Conservation (phyloP, 1,140 invertebrate genomes). For the Dreissena rostriformis region DNA sequence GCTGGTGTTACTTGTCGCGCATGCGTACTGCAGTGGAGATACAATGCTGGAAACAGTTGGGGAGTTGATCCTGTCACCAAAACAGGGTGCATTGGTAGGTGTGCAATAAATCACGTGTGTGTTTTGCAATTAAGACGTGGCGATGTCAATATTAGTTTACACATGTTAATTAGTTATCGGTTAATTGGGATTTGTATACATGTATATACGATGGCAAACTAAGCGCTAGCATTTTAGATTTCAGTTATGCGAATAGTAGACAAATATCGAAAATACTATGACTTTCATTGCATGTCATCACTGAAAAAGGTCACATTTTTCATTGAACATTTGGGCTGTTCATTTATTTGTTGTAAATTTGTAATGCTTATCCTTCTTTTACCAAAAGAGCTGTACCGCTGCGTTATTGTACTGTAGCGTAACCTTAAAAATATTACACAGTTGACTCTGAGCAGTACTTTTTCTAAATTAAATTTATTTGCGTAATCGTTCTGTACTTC, state of each 20-base stretch:
- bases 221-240: neutral
- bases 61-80: conserved; percentile 45
- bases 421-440: neutral
- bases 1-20: conserved; percentile 91
- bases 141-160: neutral
- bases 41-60: conserved; percentile 83
- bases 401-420: too few relatives aligned
- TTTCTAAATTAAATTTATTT: neutral
- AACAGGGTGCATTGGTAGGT: conserved; percentile 44
- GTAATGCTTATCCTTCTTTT: too few relatives aligned
- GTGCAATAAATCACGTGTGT: neutral
- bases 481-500: neutral
- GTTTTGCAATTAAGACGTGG: neutral
- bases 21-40: conserved; percentile 95
- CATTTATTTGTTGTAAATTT: too few relatives aligned
- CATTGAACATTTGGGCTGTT: too few relatives aligned
- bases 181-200: neutral
- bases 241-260: neutral
- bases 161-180: neutral
- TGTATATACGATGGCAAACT: neutral
- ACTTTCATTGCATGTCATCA: neutral
- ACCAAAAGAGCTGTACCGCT: too few relatives aligned
- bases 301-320: too few relatives aligned
- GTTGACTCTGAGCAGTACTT: neutral
- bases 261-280: neutral